A percentile compares a stretch with the other conserved stretches of the same genome.
These are phyloP conservation scores for Aix galericulata DNA, from an alignment of 2,113 vertebrate genomes.

Conservation along the genomic window DNA sequence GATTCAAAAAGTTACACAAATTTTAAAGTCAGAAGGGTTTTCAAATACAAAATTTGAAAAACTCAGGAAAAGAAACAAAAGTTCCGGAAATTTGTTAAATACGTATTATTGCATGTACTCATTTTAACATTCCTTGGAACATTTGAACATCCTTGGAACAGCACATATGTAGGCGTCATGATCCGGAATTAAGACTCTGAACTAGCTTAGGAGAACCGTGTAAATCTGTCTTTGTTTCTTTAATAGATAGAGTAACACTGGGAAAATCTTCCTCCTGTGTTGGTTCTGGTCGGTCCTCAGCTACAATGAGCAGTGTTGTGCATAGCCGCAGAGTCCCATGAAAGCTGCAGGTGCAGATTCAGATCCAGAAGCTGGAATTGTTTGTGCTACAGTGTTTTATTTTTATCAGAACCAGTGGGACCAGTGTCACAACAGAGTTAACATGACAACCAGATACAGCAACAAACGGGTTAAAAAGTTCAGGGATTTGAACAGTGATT, in stretches of 20 bases:
- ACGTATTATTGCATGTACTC: not conserved
- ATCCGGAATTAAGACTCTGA: not conserved
- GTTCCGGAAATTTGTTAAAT: not conserved
- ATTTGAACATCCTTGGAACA: not conserved
- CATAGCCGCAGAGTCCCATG: not conserved
- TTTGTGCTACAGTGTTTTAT: not conserved
- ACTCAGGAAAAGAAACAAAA: not conserved
- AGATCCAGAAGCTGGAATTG: not conserved
- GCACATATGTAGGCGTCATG: not conserved
- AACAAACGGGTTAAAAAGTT: not conserved
- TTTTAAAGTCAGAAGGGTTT: not conserved
- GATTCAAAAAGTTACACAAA: not conserved
- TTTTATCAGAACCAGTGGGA: not conserved
- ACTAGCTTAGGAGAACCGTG: rapidly evolving
- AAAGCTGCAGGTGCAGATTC: not conserved
- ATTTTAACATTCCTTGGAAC: not conserved
- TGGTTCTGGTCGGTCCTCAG: not conserved
- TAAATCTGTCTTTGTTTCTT: not conserved
- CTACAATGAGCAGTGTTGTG: not conserved
- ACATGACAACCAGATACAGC: not conserved
- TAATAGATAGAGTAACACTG: not conserved
- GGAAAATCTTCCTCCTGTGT: not conserved
- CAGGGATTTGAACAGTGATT: not conserved
- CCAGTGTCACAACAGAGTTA: not conserved
- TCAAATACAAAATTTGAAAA: not conserved